Evolutionary conservation across 2,797 vertebrate genomes (phyloP).

Genomic region (Pogoniulus pusillus): DNA sequence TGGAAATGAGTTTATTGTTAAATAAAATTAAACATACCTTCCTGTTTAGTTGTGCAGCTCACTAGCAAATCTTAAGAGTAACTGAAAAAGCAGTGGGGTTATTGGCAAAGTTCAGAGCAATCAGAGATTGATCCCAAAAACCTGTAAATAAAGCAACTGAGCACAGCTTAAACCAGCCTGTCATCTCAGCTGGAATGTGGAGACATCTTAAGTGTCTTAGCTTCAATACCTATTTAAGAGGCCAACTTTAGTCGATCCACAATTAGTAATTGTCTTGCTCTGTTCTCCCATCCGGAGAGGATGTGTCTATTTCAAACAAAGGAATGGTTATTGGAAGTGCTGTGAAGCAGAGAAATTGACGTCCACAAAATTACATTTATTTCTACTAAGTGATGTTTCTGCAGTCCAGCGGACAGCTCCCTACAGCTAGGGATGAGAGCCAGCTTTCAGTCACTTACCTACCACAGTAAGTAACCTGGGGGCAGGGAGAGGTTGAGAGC

Average conservation of each 20-base stretch:
- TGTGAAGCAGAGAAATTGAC: not conserved
- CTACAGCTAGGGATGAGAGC: not conserved
- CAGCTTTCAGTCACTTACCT: not conserved
- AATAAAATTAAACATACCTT: not conserved
- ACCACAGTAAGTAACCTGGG: rapidly evolving
- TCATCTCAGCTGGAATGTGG: not conserved
- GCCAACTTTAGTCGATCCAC: not conserved
- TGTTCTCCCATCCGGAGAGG: not conserved
- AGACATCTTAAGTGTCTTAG: not conserved
- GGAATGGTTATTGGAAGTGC: not conserved
- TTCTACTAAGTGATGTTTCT: not conserved
- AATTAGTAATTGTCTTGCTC: not conserved
- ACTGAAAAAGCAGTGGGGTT: not conserved
- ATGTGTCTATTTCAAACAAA: not conserved
- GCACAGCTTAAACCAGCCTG: not conserved
- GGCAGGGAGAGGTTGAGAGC: too few relatives aligned
- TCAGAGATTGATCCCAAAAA: not conserved
- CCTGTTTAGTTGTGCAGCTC: not conserved
- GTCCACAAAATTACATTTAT: not conserved
- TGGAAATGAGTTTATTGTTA: not conserved
- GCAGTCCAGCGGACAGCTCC: not conserved
- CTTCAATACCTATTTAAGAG: not conserved
- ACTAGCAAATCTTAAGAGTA: not conserved
- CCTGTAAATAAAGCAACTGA: not conserved
- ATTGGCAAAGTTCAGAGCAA: not conserved